Percentiles rank a stretch among this genome's conserved stretches.
These are phyloP conservation scores for Danionella dracula DNA, from an alignment of 2,797 vertebrate genomes.

Conservation along the genomic window DNA sequence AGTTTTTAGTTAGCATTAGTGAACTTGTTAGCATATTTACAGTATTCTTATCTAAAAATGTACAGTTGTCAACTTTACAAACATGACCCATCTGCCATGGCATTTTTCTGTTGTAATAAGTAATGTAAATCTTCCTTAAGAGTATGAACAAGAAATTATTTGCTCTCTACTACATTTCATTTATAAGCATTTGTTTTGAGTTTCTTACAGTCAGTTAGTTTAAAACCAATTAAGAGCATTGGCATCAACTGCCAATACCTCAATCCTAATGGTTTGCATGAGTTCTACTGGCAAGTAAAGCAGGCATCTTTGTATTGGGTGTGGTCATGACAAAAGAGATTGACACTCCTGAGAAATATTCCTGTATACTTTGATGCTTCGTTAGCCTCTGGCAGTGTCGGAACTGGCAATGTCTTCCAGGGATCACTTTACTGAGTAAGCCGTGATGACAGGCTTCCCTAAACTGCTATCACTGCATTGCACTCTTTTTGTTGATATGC, in stretches of 20 bases:
- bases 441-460: constrained; percentile 40
- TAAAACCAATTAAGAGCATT: too few species aligned
- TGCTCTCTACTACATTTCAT: too few species aligned
- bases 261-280: neutral
- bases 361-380: constrained; percentile 23
- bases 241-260: constrained; percentile 20
- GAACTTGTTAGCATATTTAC: too few species aligned
- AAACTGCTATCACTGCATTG: constrained; percentile 42
- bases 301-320: neutral
- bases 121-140: too few species aligned
- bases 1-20: too few species aligned
- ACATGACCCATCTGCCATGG: too few species aligned
- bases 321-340: neutral
- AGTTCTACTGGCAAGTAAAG: constrained; percentile 10
- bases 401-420: constrained; percentile 22
- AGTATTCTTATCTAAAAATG: too few species aligned
- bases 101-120: too few species aligned
- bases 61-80: too few species aligned
- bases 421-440: constrained; percentile 26
- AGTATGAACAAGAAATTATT: too few species aligned
- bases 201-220: too few species aligned
- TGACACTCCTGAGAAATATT: constrained; percentile 35
- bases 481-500: constrained; percentile 41
- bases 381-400: constrained; percentile 18
- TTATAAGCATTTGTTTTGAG: too few species aligned